A percentile compares a stretch with the other conserved stretches of the same genome.
phyloP scores from a whole-genome alignment of 1,140 invertebrate genomes.

The Drosophila arizonae region DNA sequence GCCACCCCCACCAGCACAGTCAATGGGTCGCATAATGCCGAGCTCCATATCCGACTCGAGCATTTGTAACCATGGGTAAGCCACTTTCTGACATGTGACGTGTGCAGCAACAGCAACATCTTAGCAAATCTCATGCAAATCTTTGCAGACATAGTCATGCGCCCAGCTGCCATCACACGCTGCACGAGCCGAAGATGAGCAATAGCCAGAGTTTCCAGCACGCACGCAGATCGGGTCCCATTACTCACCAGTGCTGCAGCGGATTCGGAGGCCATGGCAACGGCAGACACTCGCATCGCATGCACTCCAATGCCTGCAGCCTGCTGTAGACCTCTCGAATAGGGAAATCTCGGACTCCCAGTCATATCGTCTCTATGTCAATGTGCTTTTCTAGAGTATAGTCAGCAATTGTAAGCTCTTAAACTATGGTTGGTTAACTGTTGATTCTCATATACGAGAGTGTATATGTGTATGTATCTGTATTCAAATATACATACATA shows the following conservation, averaged over 20 bases:
- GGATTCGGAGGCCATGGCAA: constrained; percentile 73
- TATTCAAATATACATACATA: constrained; percentile 8
- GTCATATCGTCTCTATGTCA: constrained; percentile 58
- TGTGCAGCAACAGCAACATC: neutral
- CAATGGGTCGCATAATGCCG: constrained; percentile 47
- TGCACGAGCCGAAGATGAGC: constrained; percentile 66
- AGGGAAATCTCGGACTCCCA: neutral
- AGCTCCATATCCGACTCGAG: constrained; percentile 78
- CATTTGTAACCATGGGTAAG: constrained; percentile 79
- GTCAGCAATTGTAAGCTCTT: constrained; percentile 65
- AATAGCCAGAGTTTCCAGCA: constrained; percentile 82
- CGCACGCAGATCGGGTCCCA: constrained; percentile 49
- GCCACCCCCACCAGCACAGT: constrained; percentile 69
- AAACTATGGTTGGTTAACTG: constrained; percentile 50
- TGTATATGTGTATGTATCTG: constrained; percentile 9
- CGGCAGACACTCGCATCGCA: constrained; percentile 76
- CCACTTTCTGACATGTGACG: neutral
- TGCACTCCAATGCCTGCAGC: constrained; percentile 80
- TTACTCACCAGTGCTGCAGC: constrained; percentile 80
- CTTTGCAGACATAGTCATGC: constrained; percentile 59
- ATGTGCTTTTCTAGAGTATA: constrained; percentile 42
- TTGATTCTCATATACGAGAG: constrained; percentile 52
- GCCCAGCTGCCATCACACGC: constrained; percentile 64
- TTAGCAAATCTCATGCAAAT: neutral
- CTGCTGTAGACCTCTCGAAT: constrained; percentile 55